Evolutionary conservation across 2,113 vertebrate genomes (phyloP).

Genomic region (Camelus bactrianus): DNA sequence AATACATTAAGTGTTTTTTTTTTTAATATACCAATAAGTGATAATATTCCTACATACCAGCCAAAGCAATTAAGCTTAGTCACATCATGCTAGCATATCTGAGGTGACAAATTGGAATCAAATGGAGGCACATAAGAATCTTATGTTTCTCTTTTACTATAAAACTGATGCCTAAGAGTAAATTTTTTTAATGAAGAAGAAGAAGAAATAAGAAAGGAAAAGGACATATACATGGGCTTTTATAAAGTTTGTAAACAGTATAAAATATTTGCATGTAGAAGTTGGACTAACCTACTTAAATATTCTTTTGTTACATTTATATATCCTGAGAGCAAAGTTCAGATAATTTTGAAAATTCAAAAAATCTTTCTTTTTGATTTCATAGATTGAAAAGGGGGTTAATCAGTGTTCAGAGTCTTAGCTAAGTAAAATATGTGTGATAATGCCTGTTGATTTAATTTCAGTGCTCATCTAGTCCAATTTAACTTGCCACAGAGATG

Average conservation of each 20-base stretch:
- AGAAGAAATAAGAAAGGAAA: background rate
- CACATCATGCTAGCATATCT: background rate
- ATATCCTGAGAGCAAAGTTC: background rate
- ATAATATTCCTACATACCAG: background rate
- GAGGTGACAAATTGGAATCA: background rate
- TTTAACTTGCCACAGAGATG: background rate
- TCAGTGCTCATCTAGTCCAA: too few relatives aligned
- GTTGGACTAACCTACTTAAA: background rate
- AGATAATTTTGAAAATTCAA: background rate
- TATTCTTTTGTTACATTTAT: background rate
- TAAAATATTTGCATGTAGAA: background rate
- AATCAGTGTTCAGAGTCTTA: background rate
- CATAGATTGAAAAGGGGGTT: background rate
- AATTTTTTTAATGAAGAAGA: background rate
- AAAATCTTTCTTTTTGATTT: background rate
- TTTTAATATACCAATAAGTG: background rate
- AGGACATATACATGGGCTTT: background rate
- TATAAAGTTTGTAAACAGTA: background rate
- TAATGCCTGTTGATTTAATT: background rate
- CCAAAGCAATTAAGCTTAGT: background rate
- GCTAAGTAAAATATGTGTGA: background rate
- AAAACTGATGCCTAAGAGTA: background rate
- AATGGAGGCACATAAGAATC: background rate
- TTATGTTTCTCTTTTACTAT: background rate
- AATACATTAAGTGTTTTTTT: background rate